phyloP scores from a whole-genome alignment of 2,888 invertebrate genomes.

The Zaprionus lineosus region DNA sequence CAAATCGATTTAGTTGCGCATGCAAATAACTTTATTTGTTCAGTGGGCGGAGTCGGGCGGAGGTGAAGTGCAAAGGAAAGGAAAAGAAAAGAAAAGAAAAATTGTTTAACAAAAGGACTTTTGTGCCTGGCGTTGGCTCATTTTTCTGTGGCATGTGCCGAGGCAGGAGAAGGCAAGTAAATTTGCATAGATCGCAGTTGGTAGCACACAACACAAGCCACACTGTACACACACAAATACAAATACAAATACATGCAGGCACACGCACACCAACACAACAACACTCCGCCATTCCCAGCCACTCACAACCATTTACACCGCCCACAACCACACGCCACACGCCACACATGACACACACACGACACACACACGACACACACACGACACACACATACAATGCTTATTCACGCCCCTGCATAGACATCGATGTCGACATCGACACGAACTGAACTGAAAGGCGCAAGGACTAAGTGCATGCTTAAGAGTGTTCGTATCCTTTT shows the following conservation, averaged over 20 bases:
- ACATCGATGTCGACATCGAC: conserved; percentile 70
- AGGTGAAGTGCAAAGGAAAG: conserved; percentile 4
- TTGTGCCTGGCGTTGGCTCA: conserved; percentile 49
- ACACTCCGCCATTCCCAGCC: no score
- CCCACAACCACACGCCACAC: no score
- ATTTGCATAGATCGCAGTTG: conserved; percentile 75
- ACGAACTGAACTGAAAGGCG: conserved; percentile 56
- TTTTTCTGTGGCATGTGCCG: conserved; percentile 18
- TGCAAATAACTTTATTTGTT: conserved; percentile 77
- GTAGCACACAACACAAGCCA: conserved; percentile 48
- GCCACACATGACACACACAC: no score
- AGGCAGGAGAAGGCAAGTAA: conserved; percentile 55
- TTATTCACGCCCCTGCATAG: conserved; percentile 65
- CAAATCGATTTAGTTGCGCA: conserved; percentile 76
- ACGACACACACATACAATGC: conserved; percentile 39
- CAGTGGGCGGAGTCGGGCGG: conserved; percentile 24
- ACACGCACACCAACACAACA: no score
- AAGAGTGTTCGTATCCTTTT: conserved; percentile 65
- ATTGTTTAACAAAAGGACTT: conserved; percentile 56
- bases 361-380: conserved; percentile 18
- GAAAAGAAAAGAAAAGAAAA: conserved; percentile 22
- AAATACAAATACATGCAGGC: not conserved
- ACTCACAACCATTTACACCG: no score
- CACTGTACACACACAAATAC: conserved; percentile 1
- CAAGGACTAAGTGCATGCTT: conserved; percentile 76